These are phyloP conservation scores for Lamellibrachia satsuma DNA, from an alignment of 2,888 invertebrate species.

Conservation along the genomic window DNA sequence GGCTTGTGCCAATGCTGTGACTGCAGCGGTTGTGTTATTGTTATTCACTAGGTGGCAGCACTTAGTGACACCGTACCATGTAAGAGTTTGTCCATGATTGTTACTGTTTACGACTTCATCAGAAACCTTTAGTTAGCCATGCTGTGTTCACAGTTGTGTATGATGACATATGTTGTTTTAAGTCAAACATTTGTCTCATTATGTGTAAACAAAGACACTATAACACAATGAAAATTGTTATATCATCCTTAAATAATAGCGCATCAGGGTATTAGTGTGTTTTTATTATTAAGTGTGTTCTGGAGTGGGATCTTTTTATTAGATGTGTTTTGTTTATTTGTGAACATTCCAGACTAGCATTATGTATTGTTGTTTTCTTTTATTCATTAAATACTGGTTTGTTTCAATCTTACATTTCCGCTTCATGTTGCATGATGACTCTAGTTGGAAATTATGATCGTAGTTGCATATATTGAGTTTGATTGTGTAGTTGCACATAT, in stretches of 20 bases:
- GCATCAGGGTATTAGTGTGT: neutral
- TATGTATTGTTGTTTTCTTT: neutral
- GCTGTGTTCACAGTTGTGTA: neutral
- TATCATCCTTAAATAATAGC: neutral
- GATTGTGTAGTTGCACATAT: too few species aligned
- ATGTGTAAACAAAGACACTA: neutral
- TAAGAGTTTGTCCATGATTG: neutral
- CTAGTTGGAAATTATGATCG: too few species aligned
- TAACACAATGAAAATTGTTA: neutral
- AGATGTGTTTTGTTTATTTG: neutral
- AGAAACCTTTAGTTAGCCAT: neutral
- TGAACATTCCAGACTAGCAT: neutral
- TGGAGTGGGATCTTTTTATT: neutral
- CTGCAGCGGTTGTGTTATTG: neutral
- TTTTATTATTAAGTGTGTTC: neutral
- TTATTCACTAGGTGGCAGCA: slow-evolving; percentile 7
- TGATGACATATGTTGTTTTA: neutral
- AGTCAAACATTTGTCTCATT: neutral
- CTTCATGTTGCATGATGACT: too few species aligned
- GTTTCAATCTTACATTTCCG: too few species aligned
- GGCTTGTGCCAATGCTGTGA: neutral
- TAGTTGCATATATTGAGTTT: too few species aligned
- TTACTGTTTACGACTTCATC: neutral
- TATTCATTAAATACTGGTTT: neutral
- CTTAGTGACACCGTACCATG: neutral